Evolutionary conservation across 1,140 invertebrate genomes (phyloP).

Genomic region (Trigoniulus corallinus): DNA sequence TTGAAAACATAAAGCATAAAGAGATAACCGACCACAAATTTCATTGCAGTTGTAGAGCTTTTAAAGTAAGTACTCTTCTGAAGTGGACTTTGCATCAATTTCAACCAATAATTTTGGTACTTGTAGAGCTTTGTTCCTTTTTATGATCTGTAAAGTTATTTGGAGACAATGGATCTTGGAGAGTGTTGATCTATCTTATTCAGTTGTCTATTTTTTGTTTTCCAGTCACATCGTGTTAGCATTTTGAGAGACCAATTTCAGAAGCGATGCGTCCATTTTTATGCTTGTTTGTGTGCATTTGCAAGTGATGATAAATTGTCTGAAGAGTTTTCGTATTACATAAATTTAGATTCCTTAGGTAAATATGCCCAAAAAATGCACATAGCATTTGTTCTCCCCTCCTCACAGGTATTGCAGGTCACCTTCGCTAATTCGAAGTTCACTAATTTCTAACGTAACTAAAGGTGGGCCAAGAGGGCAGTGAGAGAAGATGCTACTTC

Average conservation of each 20-base stretch:
- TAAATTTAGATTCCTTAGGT: slow-evolving; percentile 36
- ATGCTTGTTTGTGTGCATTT: slow-evolving; percentile 61
- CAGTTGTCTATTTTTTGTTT: too few relatives aligned
- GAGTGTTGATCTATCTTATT: too few relatives aligned
- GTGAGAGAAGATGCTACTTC: too few relatives aligned
- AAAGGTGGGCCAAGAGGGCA: too few relatives aligned
- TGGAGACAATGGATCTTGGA: too few relatives aligned
- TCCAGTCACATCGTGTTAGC: too few relatives aligned
- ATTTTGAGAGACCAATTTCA: slow-evolving; percentile 18
- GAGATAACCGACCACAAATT: slow-evolving; percentile 40
- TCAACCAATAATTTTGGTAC: not conserved
- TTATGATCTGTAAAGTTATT: not conserved
- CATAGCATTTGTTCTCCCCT: too few relatives aligned
- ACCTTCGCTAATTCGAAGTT: too few relatives aligned
- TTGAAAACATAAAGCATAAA: slow-evolving; percentile 31
- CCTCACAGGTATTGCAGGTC: too few relatives aligned
- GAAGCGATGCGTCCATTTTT: slow-evolving; percentile 32
- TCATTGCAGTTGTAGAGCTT: slow-evolving; percentile 43
- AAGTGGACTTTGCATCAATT: too few relatives aligned
- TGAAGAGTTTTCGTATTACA: slow-evolving; percentile 49
- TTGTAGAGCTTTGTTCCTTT: not conserved
- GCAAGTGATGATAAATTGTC: slow-evolving; percentile 47
- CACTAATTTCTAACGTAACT: too few relatives aligned
- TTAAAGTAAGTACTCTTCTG: slow-evolving; percentile 39
- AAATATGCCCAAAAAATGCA: too few relatives aligned